Percentiles rank a stretch among this genome's conserved stretches.
Conservation (phyloP, 2,888 invertebrate genomes). For the Bombylius major region DNA sequence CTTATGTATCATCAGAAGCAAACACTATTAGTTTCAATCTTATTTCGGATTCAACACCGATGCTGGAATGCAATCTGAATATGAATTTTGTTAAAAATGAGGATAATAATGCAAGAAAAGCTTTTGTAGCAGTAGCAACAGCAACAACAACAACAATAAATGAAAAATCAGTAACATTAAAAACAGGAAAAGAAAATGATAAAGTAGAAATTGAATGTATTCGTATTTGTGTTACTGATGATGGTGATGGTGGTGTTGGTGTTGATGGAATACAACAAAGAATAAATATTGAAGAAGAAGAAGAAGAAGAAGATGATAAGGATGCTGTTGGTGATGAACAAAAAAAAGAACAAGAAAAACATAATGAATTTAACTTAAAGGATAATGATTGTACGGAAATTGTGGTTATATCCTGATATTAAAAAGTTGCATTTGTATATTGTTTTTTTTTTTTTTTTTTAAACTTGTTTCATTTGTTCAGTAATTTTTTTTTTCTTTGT, state of each 20-base stretch:
- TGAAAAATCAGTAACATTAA: background rate
- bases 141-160: no score
- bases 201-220: background rate
- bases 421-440: background rate
- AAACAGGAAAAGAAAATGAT: background rate
- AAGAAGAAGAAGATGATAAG: no score
- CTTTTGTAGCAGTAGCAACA: no score
- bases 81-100: background rate
- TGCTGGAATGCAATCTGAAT: background rate
- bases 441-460: no score
- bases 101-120: background rate
- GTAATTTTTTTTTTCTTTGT: no score
- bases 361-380: background rate
- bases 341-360: background rate
- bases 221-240: no score
- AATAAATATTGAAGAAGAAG: no score
- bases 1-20: no score
- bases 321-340: background rate
- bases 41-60: background rate
- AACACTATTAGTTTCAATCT: background rate
- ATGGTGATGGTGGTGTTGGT: no score
- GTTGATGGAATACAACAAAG: no score
- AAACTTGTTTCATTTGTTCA: no score
- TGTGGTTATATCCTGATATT: conserved; percentile 10
- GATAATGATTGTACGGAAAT: conserved; percentile 5